A percentile compares a stretch with the other conserved stretches of the same genome.
These are phyloP conservation scores for Alviniconcha strummeri DNA, from an alignment of 2,888 invertebrate species.

Conservation along the genomic window DNA sequence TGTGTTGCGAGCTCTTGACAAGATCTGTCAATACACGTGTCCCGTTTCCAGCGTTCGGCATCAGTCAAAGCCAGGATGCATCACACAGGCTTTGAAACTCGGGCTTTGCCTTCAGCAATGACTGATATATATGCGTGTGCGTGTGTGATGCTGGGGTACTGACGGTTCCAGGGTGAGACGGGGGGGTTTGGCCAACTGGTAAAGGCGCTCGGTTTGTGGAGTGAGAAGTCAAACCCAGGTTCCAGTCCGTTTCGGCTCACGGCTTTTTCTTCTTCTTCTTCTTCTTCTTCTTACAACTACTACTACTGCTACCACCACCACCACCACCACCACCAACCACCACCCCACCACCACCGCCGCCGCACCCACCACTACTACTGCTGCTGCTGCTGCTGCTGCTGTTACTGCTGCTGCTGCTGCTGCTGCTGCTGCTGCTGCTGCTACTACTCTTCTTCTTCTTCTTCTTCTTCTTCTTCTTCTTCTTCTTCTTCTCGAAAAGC, in stretches of 20 bases:
- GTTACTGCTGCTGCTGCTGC: neutral
- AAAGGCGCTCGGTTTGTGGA: neutral
- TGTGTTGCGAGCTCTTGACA: conserved; percentile 20
- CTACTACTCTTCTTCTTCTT: conserved; percentile 17
- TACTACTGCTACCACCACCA: neutral
- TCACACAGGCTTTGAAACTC: too few species aligned
- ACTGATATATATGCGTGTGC: too few species aligned
- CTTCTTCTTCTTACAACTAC: too few species aligned
- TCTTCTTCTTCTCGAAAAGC: neutral
- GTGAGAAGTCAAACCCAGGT: neutral
- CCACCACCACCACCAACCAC: too few species aligned
- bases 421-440: neutral
- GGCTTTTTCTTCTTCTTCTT: too few species aligned
- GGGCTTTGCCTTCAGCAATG: too few species aligned
- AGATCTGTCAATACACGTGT: conserved; percentile 27
- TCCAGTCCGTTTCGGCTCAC: too few species aligned
- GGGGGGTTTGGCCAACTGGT: neutral
- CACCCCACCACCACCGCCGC: too few species aligned
- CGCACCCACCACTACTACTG: neutral
- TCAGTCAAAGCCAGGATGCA: neutral
- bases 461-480: conserved; percentile 15
- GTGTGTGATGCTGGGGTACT: too few species aligned
- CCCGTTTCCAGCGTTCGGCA: neutral
- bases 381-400: conserved; percentile 1
- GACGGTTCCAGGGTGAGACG: neutral